phyloP scores from a whole-genome alignment of 2,797 vertebrate species.

The Orestias chungarensis region DNA sequence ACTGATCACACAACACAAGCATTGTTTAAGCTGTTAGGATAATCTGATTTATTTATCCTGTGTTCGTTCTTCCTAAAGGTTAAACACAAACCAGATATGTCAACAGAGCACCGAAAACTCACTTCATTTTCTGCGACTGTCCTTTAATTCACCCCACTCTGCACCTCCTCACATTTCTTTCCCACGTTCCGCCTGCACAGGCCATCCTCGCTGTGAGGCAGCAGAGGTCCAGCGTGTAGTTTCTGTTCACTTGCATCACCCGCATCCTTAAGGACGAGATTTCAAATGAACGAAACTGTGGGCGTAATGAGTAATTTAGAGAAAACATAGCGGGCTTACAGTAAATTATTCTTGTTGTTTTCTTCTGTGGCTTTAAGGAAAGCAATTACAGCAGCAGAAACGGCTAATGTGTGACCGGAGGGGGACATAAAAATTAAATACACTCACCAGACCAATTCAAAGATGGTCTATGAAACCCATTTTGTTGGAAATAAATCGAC shows the following conservation, averaged over 20 bases:
- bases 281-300: not conserved
- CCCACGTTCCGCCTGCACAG: not conserved
- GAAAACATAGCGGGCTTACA: not conserved
- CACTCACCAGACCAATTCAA: constrained; percentile 5
- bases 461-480: constrained; percentile 5
- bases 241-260: not conserved
- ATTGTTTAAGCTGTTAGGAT: not conserved
- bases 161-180: not conserved
- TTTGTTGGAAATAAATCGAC: constrained; percentile 1
- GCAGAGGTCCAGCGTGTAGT: not conserved
- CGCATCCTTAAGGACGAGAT: not conserved
- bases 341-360: not conserved
- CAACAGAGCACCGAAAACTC: not conserved
- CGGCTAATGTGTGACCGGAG: not conserved
- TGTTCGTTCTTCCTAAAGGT: not conserved
- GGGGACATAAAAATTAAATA: not conserved
- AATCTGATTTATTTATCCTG: constrained; percentile 9
- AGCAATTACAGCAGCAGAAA: not conserved
- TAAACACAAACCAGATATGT: constrained; percentile 14
- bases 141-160: not conserved
- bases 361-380: not conserved
- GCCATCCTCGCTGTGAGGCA: not conserved
- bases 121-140: not conserved
- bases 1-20: not conserved
- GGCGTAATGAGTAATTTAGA: not conserved